Evolutionary conservation across 2,113 vertebrate species (phyloP).

Genomic region (Poecile atricapillus): DNA sequence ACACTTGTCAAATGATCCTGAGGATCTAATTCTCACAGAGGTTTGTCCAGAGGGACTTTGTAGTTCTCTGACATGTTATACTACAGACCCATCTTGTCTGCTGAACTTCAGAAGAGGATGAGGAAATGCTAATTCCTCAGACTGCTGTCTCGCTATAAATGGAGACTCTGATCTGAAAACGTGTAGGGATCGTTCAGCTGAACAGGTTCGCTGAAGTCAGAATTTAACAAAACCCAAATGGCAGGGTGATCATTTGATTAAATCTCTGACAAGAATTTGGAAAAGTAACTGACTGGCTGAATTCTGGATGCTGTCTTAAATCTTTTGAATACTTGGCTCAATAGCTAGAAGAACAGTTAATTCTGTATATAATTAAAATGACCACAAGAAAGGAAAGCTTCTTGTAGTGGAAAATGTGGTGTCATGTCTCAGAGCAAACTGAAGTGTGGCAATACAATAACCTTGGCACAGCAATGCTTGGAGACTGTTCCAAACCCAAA

Average conservation of each 20-base stretch:
- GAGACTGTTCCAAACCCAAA: neutral
- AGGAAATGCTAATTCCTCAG: neutral
- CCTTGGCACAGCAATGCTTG: neutral
- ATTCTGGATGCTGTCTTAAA: neutral
- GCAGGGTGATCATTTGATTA: neutral
- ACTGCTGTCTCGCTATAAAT: neutral
- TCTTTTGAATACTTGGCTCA: neutral
- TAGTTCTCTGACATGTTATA: conserved; percentile 45
- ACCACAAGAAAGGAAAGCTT: neutral
- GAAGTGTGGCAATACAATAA: neutral
- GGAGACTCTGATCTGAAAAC: neutral
- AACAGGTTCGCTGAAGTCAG: neutral
- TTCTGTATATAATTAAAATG: neutral
- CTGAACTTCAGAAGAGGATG: neutral
- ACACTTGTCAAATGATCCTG: conserved; percentile 55
- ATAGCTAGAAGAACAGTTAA: neutral
- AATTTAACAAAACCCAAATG: neutral
- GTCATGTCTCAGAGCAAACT: neutral
- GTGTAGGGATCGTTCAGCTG: neutral
- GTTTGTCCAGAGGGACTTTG: neutral
- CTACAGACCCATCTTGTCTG: conserved; percentile 15
- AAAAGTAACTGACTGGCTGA: neutral
- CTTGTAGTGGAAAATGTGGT: conserved; percentile 14
- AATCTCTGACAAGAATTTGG: neutral
- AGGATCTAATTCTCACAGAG: conserved; percentile 38